phyloP scores from a whole-genome alignment of 2,888 invertebrate genomes.

The Tetanocera ferruginea region DNA sequence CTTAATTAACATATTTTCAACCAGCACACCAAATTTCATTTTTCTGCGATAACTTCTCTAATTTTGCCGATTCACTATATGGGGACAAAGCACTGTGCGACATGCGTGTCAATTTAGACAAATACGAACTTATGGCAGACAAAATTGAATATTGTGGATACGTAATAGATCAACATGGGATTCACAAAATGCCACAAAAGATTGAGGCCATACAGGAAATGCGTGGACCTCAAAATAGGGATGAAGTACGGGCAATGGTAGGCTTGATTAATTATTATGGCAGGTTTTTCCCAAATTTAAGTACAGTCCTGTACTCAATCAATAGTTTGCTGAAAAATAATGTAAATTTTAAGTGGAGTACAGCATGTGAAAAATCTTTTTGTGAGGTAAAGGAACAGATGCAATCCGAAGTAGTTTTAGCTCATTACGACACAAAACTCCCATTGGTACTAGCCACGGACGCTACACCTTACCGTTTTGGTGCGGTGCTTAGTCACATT shows the following conservation, averaged over 20 bases:
- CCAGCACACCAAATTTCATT: too few species aligned
- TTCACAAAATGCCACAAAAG: too few species aligned
- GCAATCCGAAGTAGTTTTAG: constrained; percentile 49
- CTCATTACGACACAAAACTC: constrained; percentile 54
- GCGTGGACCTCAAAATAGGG: constrained; percentile 50
- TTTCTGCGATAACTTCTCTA: too few species aligned
- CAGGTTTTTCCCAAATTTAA: constrained; percentile 57
- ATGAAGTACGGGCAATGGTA: constrained; percentile 52
- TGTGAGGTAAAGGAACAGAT: constrained; percentile 52
- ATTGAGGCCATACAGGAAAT: constrained; percentile 56
- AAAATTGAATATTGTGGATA: too few species aligned
- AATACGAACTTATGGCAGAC: too few species aligned
- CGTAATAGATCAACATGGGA: too few species aligned
- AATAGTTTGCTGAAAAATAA: constrained; percentile 53
- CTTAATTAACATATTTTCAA: too few species aligned
- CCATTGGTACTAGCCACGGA: constrained; percentile 56
- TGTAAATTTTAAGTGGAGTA: constrained; percentile 51
- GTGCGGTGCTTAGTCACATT: constrained; percentile 61
- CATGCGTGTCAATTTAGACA: too few species aligned
- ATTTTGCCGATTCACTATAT: too few species aligned
- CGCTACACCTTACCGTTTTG: constrained; percentile 53
- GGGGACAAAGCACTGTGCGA: too few species aligned
- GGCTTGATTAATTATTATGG: constrained; percentile 60
- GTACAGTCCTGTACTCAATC: constrained; percentile 53
- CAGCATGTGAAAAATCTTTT: constrained; percentile 50